Conservation (phyloP, 2,113 vertebrate genomes). For the Craseonycteris thonglongyai region DNA sequence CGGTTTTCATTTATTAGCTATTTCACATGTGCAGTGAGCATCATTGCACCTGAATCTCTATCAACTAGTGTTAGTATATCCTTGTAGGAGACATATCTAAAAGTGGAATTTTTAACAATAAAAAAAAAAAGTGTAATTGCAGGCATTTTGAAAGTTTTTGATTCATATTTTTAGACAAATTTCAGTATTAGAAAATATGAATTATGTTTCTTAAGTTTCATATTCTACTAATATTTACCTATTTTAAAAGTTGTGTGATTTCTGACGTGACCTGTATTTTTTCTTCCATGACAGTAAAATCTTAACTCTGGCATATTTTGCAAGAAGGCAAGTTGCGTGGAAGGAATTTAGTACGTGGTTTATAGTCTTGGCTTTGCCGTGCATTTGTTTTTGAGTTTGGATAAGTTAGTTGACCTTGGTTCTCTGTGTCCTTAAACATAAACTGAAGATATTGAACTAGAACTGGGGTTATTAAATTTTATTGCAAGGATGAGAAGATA, state of each 20-base stretch:
- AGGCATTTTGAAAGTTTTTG: not conserved
- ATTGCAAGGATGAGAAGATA: not conserved
- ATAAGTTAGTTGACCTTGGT: not conserved
- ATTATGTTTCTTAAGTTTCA: not conserved
- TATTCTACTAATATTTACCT: not conserved
- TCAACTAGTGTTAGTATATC: not conserved
- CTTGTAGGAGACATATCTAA: conserved; percentile 18
- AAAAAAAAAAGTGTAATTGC: too few relatives aligned
- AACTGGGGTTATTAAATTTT: not conserved
- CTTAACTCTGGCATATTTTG: not conserved
- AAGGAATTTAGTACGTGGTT: not conserved
- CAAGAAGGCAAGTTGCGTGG: not conserved
- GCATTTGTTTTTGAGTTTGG: conserved; percentile 6
- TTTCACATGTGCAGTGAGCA: not conserved
- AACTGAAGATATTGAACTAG: not conserved
- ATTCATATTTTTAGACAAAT: not conserved
- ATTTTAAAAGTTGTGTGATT: not conserved
- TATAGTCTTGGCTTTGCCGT: not conserved
- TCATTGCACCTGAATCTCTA: not conserved
- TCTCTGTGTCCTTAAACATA: not conserved
- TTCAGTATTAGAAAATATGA: not conserved
- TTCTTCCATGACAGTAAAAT: not conserved
- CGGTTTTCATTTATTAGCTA: not conserved
- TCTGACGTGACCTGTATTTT: not conserved
- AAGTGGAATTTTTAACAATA: too few relatives aligned